A percentile compares a stretch with the other conserved stretches of the same genome.
These are phyloP conservation scores for Allygus modestus DNA, from an alignment of 2,888 invertebrate genomes.

Conservation along the genomic window DNA sequence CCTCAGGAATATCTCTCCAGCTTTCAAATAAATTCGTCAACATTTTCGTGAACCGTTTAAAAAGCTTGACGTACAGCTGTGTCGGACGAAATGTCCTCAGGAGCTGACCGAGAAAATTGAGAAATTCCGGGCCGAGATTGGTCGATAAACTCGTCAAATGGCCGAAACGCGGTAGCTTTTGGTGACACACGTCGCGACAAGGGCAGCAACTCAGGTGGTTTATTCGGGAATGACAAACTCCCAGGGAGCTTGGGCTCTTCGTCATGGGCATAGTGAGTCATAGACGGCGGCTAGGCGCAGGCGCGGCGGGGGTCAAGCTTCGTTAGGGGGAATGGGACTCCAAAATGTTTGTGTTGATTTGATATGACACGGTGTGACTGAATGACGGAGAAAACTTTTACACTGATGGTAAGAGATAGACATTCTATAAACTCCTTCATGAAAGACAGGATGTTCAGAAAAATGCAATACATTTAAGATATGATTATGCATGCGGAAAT, in stretches of 20 bases:
- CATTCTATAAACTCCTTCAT: too few relatives aligned
- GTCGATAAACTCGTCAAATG: slow-evolving; percentile 47
- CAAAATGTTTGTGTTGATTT: neutral
- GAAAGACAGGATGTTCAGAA: too few relatives aligned
- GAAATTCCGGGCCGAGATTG: slow-evolving; percentile 20
- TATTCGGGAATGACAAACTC: slow-evolving; percentile 6
- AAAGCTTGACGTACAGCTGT: neutral
- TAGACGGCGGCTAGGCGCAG: neutral
- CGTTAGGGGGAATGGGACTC: slow-evolving; percentile 2
- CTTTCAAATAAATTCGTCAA: slow-evolving; percentile 20
- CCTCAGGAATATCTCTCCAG: too few relatives aligned
- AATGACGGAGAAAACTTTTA: too few relatives aligned
- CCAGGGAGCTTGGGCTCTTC: neutral
- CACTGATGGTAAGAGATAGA: too few relatives aligned
- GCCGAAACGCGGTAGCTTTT: slow-evolving; percentile 25
- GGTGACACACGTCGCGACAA: slow-evolving; percentile 2
- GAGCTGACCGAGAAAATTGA: slow-evolving; percentile 34
- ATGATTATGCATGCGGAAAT: too few relatives aligned
- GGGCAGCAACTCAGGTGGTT: slow-evolving; percentile 24
- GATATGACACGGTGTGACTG: neutral
- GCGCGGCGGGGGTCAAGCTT: neutral
- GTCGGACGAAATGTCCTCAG: neutral
- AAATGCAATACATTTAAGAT: too few relatives aligned
- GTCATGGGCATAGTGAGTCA: neutral
- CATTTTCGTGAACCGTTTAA: neutral